A percentile compares a stretch with the other conserved stretches of the same genome.
phyloP scores from a whole-genome alignment of 2,113 vertebrate species.

The Ceyx margarethae region DNA sequence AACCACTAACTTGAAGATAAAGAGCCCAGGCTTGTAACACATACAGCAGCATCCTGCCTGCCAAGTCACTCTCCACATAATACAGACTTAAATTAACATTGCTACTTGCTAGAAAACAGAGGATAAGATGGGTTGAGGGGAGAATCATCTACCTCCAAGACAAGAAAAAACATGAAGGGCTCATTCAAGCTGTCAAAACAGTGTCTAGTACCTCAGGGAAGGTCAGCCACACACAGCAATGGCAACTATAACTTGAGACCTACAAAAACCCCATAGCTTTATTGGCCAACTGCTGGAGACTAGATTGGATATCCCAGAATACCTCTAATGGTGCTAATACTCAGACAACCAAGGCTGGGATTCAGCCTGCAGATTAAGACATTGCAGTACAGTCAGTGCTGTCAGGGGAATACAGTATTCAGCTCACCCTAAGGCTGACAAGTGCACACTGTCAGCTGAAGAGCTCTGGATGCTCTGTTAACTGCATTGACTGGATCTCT shows the following conservation, averaged over 20 bases:
- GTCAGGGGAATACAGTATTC: neutral
- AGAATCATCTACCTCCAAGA: neutral
- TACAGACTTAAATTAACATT: neutral
- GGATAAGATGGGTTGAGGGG: neutral
- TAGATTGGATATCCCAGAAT: neutral
- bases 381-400: neutral
- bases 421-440: neutral
- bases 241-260: neutral
- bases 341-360: neutral
- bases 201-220: neutral
- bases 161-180: neutral
- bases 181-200: neutral
- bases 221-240: neutral
- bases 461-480: neutral
- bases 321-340: neutral
- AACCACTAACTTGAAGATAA: neutral
- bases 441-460: conserved; percentile 13
- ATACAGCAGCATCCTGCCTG: neutral
- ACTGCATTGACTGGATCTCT: neutral
- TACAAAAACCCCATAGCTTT: neutral
- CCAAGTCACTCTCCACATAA: neutral
- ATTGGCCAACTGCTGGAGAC: neutral
- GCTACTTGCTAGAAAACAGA: neutral
- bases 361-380: conserved; percentile 10
- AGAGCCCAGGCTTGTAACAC: neutral